These are phyloP conservation scores for Manacus vitellinus DNA, from an alignment of 2,113 vertebrate species.

Conservation along the genomic window DNA sequence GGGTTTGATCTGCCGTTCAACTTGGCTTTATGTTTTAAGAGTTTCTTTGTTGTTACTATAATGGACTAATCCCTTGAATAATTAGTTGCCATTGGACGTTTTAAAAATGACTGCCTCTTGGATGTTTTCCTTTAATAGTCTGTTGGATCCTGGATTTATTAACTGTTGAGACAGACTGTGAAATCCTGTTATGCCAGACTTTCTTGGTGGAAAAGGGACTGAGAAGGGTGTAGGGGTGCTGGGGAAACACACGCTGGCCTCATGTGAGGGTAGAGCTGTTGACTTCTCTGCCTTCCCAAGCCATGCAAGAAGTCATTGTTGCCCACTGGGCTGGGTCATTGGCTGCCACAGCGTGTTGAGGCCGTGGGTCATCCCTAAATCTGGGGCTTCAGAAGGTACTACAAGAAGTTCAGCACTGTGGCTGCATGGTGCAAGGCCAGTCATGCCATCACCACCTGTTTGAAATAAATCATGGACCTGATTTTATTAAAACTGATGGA, in stretches of 20 bases:
- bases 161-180: slow-evolving; percentile 46
- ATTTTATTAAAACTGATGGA: background rate
- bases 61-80: slow-evolving; percentile 46
- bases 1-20: background rate
- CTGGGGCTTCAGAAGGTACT: background rate
- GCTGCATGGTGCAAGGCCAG: background rate
- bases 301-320: background rate
- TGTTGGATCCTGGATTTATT: slow-evolving; percentile 56
- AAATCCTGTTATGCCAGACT: slow-evolving; percentile 12
- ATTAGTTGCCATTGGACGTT: slow-evolving; percentile 25
- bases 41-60: slow-evolving; percentile 42
- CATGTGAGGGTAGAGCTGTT: background rate
- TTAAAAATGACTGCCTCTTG: slow-evolving; percentile 48
- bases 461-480: background rate
- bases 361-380: background rate
- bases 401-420: background rate
- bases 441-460: background rate
- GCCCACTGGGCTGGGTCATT: background rate
- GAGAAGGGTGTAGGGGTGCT: background rate
- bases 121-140: slow-evolving; percentile 40
- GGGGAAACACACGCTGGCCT: background rate
- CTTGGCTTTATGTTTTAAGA: slow-evolving; percentile 35
- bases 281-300: background rate
- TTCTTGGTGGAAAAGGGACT: background rate
- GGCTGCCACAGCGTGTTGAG: rapidly evolving